phyloP scores from a whole-genome alignment of 2,113 vertebrate genomes.

The Amblyornis subalaris region DNA sequence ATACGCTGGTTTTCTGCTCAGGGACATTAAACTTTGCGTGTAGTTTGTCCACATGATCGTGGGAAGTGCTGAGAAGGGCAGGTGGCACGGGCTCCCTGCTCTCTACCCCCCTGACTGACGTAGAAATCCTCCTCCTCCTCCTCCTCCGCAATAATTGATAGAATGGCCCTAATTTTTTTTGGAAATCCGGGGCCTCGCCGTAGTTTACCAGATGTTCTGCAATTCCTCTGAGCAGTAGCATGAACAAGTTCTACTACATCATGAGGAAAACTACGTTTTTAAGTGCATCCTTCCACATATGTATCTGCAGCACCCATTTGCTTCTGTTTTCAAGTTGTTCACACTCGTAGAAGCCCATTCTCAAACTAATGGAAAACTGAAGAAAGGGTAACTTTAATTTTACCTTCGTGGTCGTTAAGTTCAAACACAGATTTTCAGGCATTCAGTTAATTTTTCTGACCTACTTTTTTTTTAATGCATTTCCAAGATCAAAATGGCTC shows the following conservation, averaged over 20 bases:
- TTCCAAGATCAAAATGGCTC: background rate
- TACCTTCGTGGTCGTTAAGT: background rate
- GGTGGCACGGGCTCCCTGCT: background rate
- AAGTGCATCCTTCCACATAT: accelerated
- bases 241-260: background rate
- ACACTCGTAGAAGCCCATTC: background rate
- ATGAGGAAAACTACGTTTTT: background rate
- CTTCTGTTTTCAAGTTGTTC: background rate
- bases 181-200: background rate
- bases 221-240: background rate
- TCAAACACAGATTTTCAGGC: background rate
- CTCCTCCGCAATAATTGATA: background rate
- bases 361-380: background rate
- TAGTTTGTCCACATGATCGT: accelerated
- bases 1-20: accelerated
- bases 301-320: background rate
- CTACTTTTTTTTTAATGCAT: background rate
- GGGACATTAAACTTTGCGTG: accelerated
- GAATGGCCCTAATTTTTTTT: accelerated
- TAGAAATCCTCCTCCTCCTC: background rate
- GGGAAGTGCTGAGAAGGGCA: background rate
- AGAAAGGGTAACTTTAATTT: background rate
- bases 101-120: accelerated
- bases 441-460: background rate
- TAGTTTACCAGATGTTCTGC: background rate